Conservation (phyloP, 2,888 invertebrate species). For the Lithophane semibrunnea region DNA sequence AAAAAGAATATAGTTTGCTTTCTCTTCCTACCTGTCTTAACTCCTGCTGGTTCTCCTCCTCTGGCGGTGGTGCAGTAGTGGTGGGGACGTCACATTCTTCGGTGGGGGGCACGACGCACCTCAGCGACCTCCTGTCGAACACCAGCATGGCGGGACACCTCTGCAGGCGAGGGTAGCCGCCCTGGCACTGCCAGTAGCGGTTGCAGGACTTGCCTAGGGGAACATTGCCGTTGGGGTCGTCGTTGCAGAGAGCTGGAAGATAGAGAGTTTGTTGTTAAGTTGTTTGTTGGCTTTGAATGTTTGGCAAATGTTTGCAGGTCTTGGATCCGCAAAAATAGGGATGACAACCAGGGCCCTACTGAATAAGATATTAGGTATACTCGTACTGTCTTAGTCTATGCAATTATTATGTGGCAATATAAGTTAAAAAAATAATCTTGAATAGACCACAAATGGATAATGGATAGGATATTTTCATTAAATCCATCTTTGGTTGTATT, state of each 20-base stretch:
- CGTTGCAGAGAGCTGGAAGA: conserved; percentile 95
- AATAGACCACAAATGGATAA: neutral
- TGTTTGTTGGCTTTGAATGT: neutral
- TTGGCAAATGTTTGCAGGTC: neutral
- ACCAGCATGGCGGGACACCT: conserved; percentile 97
- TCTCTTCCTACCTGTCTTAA: conserved; percentile 76
- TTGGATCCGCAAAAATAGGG: neutral
- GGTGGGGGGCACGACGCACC: conserved; percentile 97
- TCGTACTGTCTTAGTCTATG: neutral
- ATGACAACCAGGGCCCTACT: neutral
- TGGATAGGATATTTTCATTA: neutral
- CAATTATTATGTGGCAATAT: neutral
- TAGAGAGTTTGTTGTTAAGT: neutral
- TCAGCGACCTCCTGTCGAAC: conserved; percentile 95
- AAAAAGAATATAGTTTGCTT: neutral
- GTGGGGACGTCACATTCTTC: conserved; percentile 97
- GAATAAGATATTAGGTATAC: neutral
- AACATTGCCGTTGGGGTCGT: conserved; percentile 97
- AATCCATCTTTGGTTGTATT: neutral
- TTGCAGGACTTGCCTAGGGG: conserved; percentile 98
- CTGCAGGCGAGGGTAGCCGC: conserved; percentile 97
- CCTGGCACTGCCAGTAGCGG: conserved; percentile 98
- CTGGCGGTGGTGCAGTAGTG: conserved; percentile 92
- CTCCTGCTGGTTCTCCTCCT: conserved; percentile 88
- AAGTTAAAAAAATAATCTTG: neutral